Base-by-base conservation (phyloP, 2,113 vertebrate species). In the Clinocottus analis region DNA sequence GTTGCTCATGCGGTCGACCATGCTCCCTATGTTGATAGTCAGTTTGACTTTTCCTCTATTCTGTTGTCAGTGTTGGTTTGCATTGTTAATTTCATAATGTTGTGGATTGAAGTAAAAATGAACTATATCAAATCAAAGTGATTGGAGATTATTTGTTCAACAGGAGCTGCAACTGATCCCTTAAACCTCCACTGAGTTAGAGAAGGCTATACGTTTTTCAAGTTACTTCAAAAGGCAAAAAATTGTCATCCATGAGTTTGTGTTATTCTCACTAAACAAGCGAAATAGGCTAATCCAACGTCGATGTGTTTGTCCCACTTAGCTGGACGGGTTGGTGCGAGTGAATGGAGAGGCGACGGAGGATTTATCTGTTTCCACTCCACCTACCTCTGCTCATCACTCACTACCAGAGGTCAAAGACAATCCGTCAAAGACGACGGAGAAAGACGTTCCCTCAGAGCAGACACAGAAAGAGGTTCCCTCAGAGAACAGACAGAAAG, bases 271-370 rank as follows among this genome's bases (percentile, higher is more conserved):
- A 27, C 5, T n/a, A 19, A 51, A 45, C 14, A 39, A 29, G 25
- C 62, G n/a, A 60, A 12, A 45, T 23, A 3, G n/a, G 27, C 23
- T 21, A 51, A 69, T 29, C 19, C n/a, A 21, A 61, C n/a, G 35
- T 71, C 4, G 74, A 1, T 83, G 17, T 27, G 0, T 77, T 47
- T 79, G 29, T 90, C 53, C 47, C 89, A 49, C 58, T 77, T 72
- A 99, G 97, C 94, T 95, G 90, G 97, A 98, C 63, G 96, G 96
- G 67, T 94, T 96, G 87, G 90, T 96, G 90, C 96, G 94, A 63
- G 58, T 97, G 82, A 99, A 97, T 19, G 97, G 97, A 87, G 93
- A 92, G 7, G 37, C 25, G 56, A 10, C 87, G 80, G 88, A 92
- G 82, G 91, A 95, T 68, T 39, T 37, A 27, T 14, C 79, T 25